Percentiles rank a stretch among this genome's conserved stretches.
Conservation (phyloP, 2,113 vertebrate species). For the Cepphus grylle region DNA sequence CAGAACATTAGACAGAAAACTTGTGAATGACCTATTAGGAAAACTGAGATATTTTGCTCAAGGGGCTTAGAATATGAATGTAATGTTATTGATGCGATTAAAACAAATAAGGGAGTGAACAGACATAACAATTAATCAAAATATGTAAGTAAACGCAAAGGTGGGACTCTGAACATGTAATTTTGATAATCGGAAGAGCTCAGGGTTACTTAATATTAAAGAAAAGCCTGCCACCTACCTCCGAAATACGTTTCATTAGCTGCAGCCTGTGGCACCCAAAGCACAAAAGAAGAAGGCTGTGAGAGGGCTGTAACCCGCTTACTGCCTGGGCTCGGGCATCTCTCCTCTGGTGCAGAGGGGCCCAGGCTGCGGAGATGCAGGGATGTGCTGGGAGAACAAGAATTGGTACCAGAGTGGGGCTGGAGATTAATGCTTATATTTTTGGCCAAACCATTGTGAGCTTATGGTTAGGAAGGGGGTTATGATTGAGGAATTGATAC, state of each 20-base stretch:
- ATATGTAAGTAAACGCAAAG: conserved; percentile 39
- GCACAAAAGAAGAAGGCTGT: background rate
- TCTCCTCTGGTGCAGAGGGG: accelerated
- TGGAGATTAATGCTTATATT: background rate
- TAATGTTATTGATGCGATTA: conserved; percentile 40
- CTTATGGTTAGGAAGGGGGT: background rate
- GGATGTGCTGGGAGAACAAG: background rate
- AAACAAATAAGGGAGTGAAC: background rate
- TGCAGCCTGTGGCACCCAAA: background rate
- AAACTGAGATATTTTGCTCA: conserved; percentile 50
- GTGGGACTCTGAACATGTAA: background rate
- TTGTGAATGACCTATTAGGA: conserved; percentile 49
- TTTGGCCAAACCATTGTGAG: background rate
- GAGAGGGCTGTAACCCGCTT: background rate
- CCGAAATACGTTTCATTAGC: background rate
- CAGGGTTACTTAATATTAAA: background rate
- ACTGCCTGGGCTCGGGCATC: accelerated
- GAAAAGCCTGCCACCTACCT: background rate
- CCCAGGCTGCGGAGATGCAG: background rate
- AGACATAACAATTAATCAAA: conserved; percentile 11
- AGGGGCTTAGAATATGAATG: conserved; percentile 24
- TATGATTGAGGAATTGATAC: background rate
- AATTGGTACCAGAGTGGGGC: background rate
- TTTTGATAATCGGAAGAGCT: background rate
- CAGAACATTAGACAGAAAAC: conserved; percentile 37